Evolutionary conservation across 2,113 vertebrate species (phyloP), one percentile per base, ranked within the genome.

Genomic region (Uria lomvia): DNA sequence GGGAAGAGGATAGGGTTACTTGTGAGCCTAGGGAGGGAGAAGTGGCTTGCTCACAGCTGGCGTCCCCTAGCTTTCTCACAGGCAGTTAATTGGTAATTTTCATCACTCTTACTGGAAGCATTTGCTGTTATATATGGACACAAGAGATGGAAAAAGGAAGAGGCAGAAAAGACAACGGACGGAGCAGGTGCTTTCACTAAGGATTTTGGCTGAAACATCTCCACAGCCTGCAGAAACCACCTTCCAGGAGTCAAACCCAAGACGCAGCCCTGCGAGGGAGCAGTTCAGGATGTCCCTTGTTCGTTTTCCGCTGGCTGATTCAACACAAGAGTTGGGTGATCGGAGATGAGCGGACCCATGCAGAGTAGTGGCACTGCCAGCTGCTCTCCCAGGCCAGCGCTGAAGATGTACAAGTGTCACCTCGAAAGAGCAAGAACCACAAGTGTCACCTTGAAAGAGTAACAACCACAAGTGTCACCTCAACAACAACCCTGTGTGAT

Each of bases 11-110:
- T 96, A 77, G 55, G 43, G 91, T 97, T 97, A 93, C 97, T 40
- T 6, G 11, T 0, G 66, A 72, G 88, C 42, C 29, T 3, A 32
- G 75, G 34, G 75, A 81, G 72, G 82, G 67, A 87, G 73, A 43
- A 42, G 47, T 6, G 58, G 75, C 26, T 68, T 45, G 92, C 76
- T 88, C 75, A 82, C 97, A 97, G 95, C 97, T 97, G 95, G 91
- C 45, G 26, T 42, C 52, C 74, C 34, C 80, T 88, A 10, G 14
- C 84, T 84, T 82, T 91, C 92, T 97, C 97, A 95, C 96, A 97
- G 97, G 88, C 95, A 85, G 96, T 97, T 97, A 98, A 98, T 96
- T 97, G 98, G 95, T 84, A 87, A 97, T 98, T 97, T 96, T 94
- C 92, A 97, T 97, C 98, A 97, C 94, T 96, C 95, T 49, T 58